Base-by-base conservation (phyloP, 1,140 invertebrate genomes). In the Pseudomyrmex dendroicus region DNA sequence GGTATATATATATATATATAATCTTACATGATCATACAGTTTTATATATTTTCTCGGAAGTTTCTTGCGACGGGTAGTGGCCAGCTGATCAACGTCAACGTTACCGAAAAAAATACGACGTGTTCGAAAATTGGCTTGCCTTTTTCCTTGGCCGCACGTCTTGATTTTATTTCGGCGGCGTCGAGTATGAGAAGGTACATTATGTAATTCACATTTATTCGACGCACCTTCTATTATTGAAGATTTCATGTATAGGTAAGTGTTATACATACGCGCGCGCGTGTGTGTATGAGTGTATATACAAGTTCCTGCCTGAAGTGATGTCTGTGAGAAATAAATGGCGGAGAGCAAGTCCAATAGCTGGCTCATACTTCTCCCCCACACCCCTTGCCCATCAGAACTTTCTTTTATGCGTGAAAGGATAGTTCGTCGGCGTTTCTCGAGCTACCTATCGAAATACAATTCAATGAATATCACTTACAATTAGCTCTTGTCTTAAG, bases 321-420 rank as follows among this genome's bases (percentile, higher is more conserved):
- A 68, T 54, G 10, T 48, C 20, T 56, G 54, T 48, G 66, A 80
- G 76, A 80, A 80, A 80, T 80, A 66, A 22, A 80, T 80, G n/a
- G 76, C 9, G 46, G 54, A 70, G 22, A 72, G 54, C 66, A 70
- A 70, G 54, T 48, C 66, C 64, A 35, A 35, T 35, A 22, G 54
- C 20, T 61, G 64, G 56, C 56, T 80, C 76, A 59, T 80, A 80
- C 35, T 35, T 35, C 35, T 35, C 7, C 5, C 35, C 3, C 35
- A 35, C 5, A 5, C 35, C 35, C 3, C 7, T 35, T 35, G 5
- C 35, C 5, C 35, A 80, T 80, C 66, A 80, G 76, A 20, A 70
- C 25, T 61, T 46, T 12, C 76, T 80, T 70, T 70, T 80, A 52
- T 80, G 66, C 20, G n/a, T 22, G 76, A 67, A 57, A 70, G 54